Evolutionary conservation across 2,797 vertebrate genomes (phyloP).

Genomic region (Lepilemur ruficaudatus): DNA sequence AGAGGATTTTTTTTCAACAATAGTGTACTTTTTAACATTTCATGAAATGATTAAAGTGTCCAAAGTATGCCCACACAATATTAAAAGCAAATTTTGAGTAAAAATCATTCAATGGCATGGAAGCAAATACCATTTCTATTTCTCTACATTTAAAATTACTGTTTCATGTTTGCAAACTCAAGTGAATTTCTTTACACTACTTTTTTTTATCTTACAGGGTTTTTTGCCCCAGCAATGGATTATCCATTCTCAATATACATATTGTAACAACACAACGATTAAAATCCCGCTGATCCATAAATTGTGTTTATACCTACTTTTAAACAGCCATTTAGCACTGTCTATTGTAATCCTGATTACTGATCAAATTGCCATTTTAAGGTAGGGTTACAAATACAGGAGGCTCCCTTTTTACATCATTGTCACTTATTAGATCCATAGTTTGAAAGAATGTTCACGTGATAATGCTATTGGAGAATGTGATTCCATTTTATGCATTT

Average conservation of each 20-base stretch:
- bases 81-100: background rate
- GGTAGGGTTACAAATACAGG: rapidly evolving
- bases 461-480: background rate
- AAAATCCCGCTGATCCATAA: background rate
- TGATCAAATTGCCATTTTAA: background rate
- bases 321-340: background rate
- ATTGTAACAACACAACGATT: background rate
- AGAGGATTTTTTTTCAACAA: background rate
- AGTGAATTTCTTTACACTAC: background rate
- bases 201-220: background rate
- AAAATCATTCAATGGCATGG: background rate
- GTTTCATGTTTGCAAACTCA: background rate
- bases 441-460: background rate
- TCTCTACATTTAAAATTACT: background rate
- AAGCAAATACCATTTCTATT: background rate
- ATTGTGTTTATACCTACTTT: background rate
- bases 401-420: background rate
- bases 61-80: background rate
- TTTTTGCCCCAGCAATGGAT: background rate
- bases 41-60: background rate
- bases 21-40: background rate
- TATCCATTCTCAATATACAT: background rate
- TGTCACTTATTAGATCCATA: background rate
- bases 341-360: background rate
- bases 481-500: background rate